A percentile compares a stretch with the other conserved stretches of the same genome.
These are phyloP conservation scores for Neotoma lepida DNA, from an alignment of 2,113 vertebrate species.

Conservation along the genomic window DNA sequence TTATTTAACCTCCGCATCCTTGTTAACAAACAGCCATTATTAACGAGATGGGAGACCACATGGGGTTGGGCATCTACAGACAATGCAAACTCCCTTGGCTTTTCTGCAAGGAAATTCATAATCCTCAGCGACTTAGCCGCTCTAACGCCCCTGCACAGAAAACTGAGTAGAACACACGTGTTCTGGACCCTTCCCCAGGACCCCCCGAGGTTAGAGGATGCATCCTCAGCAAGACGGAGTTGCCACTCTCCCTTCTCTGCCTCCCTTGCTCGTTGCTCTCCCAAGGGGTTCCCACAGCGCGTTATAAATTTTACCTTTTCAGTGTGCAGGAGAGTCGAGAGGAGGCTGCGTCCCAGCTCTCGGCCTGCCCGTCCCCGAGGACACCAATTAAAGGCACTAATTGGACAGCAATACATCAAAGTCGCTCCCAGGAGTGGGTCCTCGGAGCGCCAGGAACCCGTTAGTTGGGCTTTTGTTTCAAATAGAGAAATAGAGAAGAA, in stretches of 20 bases:
- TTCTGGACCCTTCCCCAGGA: neutral
- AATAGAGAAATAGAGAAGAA: slow-evolving; percentile 64
- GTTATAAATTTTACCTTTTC: slow-evolving; percentile 81
- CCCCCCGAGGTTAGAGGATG: neutral
- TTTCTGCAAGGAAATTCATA: slow-evolving; percentile 71
- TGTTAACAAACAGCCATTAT: slow-evolving; percentile 84
- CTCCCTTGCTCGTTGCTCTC: slow-evolving; percentile 50
- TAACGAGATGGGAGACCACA: slow-evolving; percentile 79
- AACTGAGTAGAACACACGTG: neutral
- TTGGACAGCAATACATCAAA: slow-evolving; percentile 90
- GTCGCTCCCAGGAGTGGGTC: slow-evolving; percentile 81
- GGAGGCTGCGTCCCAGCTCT: slow-evolving; percentile 78
- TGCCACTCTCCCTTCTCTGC: slow-evolving; percentile 3
- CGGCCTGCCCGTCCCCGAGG: slow-evolving; percentile 83
- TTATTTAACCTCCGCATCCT: slow-evolving; percentile 83
- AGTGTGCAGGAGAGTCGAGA: slow-evolving; percentile 64
- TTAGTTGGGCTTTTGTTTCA: slow-evolving; percentile 83
- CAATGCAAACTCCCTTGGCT: slow-evolving; percentile 68
- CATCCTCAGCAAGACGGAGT: neutral
- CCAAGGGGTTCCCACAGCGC: slow-evolving; percentile 23
- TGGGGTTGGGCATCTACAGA: slow-evolving; percentile 75
- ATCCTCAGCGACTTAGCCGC: slow-evolving; percentile 44
- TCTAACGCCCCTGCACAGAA: slow-evolving; percentile 19
- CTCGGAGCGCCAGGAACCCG: slow-evolving; percentile 79
- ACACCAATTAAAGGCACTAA: slow-evolving; percentile 91